Conservation (phyloP, 1,140 invertebrate species). For the Coptotermes formosanus region DNA sequence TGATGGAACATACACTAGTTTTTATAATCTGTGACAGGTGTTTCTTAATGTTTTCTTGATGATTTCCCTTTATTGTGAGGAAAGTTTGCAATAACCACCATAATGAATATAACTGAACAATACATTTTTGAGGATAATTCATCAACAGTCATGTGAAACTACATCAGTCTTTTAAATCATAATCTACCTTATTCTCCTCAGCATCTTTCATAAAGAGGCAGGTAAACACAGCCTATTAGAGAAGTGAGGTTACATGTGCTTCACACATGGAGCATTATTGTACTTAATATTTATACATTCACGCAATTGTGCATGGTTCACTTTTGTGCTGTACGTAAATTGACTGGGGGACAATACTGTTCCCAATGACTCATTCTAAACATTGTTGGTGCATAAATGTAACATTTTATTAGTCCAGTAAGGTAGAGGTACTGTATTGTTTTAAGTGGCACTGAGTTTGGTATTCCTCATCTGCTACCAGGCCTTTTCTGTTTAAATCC, state of each 20-base stretch:
- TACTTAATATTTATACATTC: constrained; percentile 12
- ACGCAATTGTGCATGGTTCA: background rate
- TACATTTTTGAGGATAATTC: background rate
- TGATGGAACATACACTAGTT: background rate
- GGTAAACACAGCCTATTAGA: background rate
- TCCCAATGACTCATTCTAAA: background rate
- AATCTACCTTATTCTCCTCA: background rate
- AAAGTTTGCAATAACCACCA: background rate
- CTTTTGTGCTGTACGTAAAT: background rate
- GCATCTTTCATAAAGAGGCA: background rate
- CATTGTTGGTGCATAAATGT: background rate
- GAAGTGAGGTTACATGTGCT: constrained; percentile 1
- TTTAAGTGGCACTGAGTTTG: background rate
- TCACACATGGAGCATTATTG: background rate
- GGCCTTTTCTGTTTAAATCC: background rate
- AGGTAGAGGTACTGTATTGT: background rate
- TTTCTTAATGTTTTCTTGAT: background rate
- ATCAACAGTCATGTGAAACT: background rate
- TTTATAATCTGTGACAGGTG: background rate
- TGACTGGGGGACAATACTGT: background rate
- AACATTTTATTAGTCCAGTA: constrained; percentile 1
- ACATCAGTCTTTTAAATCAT: background rate
- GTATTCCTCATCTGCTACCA: background rate
- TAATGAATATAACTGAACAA: background rate
- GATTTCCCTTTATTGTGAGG: background rate